phyloP scores from a whole-genome alignment of 1,140 invertebrate species.

The Rhysida immarginata region DNA sequence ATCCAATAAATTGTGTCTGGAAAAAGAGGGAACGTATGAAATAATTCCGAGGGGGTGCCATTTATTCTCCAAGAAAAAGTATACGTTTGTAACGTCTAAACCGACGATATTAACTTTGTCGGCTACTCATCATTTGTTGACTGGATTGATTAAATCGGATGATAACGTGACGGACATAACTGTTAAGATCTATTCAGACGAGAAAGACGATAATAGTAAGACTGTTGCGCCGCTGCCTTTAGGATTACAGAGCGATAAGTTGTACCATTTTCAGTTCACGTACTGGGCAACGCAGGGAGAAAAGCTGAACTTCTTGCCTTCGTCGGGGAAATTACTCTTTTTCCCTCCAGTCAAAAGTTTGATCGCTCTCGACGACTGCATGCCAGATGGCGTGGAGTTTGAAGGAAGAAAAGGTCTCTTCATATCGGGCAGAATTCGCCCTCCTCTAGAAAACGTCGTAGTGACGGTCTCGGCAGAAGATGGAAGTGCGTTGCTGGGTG shows the following conservation, averaged over 20 bases:
- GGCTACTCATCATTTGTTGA: conserved; percentile 29
- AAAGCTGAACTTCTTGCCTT: conserved; percentile 31
- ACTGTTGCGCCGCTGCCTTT: too few species aligned
- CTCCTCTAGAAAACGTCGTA: conserved; percentile 47
- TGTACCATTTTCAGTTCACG: conserved; percentile 29
- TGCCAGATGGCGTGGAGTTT: conserved; percentile 40
- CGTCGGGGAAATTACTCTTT: conserved; percentile 47
- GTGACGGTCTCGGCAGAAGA: conserved; percentile 37
- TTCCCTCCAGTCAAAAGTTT: conserved; percentile 44
- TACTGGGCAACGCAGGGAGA: conserved; percentile 23
- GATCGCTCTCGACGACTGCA: conserved; percentile 51
- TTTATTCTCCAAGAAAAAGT: conserved; percentile 40
- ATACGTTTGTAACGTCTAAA: conserved; percentile 31
- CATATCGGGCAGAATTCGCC: conserved; percentile 41
- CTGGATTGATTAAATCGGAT: conserved; percentile 22
- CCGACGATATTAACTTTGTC: conserved; percentile 28
- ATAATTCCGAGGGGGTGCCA: conserved; percentile 70
- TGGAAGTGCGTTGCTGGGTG: conserved; percentile 24
- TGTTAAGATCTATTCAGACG: background rate
- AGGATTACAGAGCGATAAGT: too few species aligned
- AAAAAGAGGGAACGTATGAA: conserved; percentile 48
- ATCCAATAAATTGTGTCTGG: conserved; percentile 46
- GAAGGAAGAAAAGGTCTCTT: conserved; percentile 38
- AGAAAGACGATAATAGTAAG: background rate
- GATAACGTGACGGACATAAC: conserved; percentile 20